Base-by-base conservation (phyloP, 2,797 vertebrate genomes). In the Anabas testudineus region DNA sequence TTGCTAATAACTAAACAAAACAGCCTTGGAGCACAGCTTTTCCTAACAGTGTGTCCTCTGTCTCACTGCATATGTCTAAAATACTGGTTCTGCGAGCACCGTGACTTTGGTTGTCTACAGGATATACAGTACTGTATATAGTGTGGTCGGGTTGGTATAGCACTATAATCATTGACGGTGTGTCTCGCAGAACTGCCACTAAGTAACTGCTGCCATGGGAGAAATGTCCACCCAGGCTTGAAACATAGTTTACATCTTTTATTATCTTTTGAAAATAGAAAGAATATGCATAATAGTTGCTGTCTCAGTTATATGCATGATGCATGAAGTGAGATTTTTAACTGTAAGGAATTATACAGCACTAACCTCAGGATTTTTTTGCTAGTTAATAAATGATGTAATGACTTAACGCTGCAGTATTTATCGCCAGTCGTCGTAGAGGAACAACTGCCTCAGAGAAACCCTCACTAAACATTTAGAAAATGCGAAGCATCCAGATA, bases 401-500 rank as follows among this genome's bases (percentile, higher is more conserved):
- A 72, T 54, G 59, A 66, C 71, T 48, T 64, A 54, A 67, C 36
- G 42, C 64, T 32, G 36, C 36, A 45, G 46, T 7, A 2, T 56
- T 61, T 59, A 37, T 55, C 66, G 24, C 43, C 21, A 39, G n/a
- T 28, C 41, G 42, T 54, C 19, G 28, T 32, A 59, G 46, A 57
- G 41, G 51, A 71, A 80, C 78, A 81, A 75, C 74, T 56, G 74
- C 70, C 42, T 47, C 63, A 62, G 67, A 72, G 71, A 81, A 83
- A 83, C 74, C 75, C 69, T 78, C 85, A 74, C 76, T 70, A 86
- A 90, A 87, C 79, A 89, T 91, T 83, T 66, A 65, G 87, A 91
- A 87, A 83, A 92, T 92, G 89, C 21, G 9, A 58, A 83, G 90
- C 80, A 90, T 92, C 82, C 81, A 84, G 74, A 88, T 57, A 83